A percentile compares a stretch with the other conserved stretches of the same genome.
These are phyloP conservation scores for Empidonax alnorum DNA, from an alignment of 2,113 vertebrate species.

Conservation along the genomic window DNA sequence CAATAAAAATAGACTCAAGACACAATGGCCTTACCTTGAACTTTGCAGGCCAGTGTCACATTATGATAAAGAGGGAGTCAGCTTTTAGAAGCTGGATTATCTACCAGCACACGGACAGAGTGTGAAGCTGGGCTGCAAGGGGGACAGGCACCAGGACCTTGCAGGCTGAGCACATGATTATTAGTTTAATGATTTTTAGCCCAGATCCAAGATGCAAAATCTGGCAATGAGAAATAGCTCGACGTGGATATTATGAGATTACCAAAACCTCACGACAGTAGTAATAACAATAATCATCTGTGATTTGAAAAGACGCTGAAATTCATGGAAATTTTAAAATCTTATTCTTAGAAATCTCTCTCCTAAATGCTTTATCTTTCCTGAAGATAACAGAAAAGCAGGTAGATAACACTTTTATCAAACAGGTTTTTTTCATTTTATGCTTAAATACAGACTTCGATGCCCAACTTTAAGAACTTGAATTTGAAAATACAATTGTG, in stretches of 20 bases:
- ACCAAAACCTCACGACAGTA: neutral
- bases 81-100: constrained; percentile 33
- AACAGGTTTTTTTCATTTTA: neutral
- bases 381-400: neutral
- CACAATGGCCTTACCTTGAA: constrained; percentile 68
- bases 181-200: neutral
- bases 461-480: neutral
- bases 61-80: constrained; percentile 55
- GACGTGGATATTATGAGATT: constrained; percentile 13
- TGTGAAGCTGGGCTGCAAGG: neutral
- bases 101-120: neutral
- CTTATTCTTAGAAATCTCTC: constrained; percentile 28
- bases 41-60: constrained; percentile 49
- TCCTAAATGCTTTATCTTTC: neutral
- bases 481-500: neutral
- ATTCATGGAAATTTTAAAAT: constrained; percentile 24
- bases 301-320: constrained; percentile 39
- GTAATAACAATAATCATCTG: constrained; percentile 20
- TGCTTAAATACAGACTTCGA: neutral
- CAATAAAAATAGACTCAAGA: constrained; percentile 64
- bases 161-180: accelerated
- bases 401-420: neutral
- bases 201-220: neutral
- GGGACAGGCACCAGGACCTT: neutral
- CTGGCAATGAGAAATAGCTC: neutral